These are phyloP conservation scores for Thera britannica DNA, from an alignment of 2,888 invertebrate species.

Conservation along the genomic window DNA sequence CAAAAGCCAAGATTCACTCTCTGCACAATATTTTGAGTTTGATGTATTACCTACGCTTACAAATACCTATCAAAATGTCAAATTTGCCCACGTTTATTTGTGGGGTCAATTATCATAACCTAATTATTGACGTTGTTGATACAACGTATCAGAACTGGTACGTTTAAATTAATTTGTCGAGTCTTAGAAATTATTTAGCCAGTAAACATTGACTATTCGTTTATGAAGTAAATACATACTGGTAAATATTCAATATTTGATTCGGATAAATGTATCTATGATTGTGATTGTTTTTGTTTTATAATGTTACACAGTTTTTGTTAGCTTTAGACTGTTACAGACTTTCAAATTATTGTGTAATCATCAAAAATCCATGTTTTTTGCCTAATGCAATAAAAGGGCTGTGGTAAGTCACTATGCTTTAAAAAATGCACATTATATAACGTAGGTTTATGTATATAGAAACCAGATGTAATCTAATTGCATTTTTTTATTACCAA, in stretches of 20 bases:
- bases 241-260: conserved; percentile 74
- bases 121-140: conserved; percentile 47
- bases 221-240: conserved; percentile 52
- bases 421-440: too few species aligned
- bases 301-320: neutral
- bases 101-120: conserved; percentile 4
- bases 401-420: too few species aligned
- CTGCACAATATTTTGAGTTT: too few species aligned
- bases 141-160: conserved; percentile 7
- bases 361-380: too few species aligned
- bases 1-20: neutral
- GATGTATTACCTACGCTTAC: neutral
- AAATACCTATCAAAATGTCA: neutral
- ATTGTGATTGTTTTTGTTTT: conserved; percentile 1
- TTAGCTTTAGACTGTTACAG: neutral
- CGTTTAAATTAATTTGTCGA: conserved; percentile 76
- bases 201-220: conserved; percentile 65
- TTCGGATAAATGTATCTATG: conserved; percentile 47
- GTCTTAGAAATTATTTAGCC: conserved; percentile 75
- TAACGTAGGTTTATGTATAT: too few species aligned
- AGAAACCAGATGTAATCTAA: too few species aligned
- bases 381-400: too few species aligned
- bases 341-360: too few species aligned
- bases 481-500: too few species aligned
- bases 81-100: conserved; percentile 3